Evolutionary conservation across 2,797 vertebrate species (phyloP), one percentile per base, ranked within the genome.

Genomic region (Paramormyrops hopkinsi): DNA sequence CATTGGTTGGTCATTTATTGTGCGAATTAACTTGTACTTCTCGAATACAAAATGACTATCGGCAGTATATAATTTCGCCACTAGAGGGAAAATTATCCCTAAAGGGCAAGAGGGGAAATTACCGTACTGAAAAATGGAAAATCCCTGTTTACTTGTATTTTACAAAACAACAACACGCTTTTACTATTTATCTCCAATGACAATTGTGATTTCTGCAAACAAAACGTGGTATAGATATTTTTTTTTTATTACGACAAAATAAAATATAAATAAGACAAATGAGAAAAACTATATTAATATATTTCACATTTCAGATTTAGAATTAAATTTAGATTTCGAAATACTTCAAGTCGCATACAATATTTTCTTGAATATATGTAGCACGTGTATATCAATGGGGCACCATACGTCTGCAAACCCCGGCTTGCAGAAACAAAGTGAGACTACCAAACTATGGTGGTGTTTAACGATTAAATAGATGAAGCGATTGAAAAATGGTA

Each of bases 71-170:
- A 0, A 29, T 54, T 90, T 90, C 4, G 51, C 94, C 96, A 93
- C 94, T 92, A 95, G 96, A 95, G 93, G 86, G 84, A 89, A 65
- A 90, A 92, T 83, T 93, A 92, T 88, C 92, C 89, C 87, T 29
- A 88, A 19, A 29, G 69, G 82, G 14, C 79, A 54, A 46, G 59
- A 5, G 17, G 92, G 92, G 94, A 94, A 92, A 91, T 59, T 90
- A 93, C 93, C 86, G 14, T 37, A 69, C 25, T 69, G 50, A 76
- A 46, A 5, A 87, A 53, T 92, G 89, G 93, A 93, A 94, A 94
- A 86, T 90, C 94, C 91, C 50, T 84, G 0, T 79, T 12, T n/a
- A 79, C 25, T 87, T 50, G 7, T 37, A 29, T 14, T 50, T 90
- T 11, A 88, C 14, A 53, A 88, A 2, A 33, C 29, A 51, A 62